These are phyloP conservation scores for Ooceraea biroi DNA, from an alignment of 1,140 invertebrate genomes.

Conservation along the genomic window DNA sequence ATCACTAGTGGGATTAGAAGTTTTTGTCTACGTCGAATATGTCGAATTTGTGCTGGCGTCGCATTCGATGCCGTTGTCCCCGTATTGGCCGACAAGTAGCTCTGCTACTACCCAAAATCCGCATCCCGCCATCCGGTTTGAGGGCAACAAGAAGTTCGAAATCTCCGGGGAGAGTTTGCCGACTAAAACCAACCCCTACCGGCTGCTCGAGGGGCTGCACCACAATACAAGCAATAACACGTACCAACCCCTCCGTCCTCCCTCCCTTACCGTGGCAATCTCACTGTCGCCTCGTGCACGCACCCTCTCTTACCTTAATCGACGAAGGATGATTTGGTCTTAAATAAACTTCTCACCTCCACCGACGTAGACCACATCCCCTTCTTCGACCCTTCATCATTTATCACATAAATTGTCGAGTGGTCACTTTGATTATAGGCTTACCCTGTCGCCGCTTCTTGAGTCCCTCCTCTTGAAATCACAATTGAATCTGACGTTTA, in stretches of 20 bases:
- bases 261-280: slow-evolving; percentile 50
- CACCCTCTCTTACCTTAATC: slow-evolving; percentile 81
- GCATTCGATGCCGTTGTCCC: slow-evolving; percentile 18
- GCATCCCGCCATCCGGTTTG: slow-evolving; percentile 67
- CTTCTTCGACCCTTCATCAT: slow-evolving; percentile 65
- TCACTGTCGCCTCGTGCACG: slow-evolving; percentile 65
- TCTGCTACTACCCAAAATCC: slow-evolving; percentile 46
- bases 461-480: slow-evolving; percentile 13
- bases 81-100: slow-evolving; percentile 72
- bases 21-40: not conserved
- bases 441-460: slow-evolving; percentile 43
- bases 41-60: not conserved
- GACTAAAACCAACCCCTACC: slow-evolving; percentile 80
- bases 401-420: slow-evolving; percentile 78
- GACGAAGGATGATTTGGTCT: slow-evolving; percentile 83
- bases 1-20: not conserved
- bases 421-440: slow-evolving; percentile 79
- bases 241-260: slow-evolving; percentile 70
- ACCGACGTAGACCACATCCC: slow-evolving; percentile 67
- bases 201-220: slow-evolving; percentile 76
- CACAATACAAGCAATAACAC: slow-evolving; percentile 85
- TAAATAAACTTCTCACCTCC: slow-evolving; percentile 83
- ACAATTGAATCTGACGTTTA: slow-evolving; percentile 60
- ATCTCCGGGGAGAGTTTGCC: slow-evolving; percentile 77
- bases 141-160: slow-evolving; percentile 70